Conservation (phyloP, 2,113 vertebrate genomes). For the Eolophus roseicapilla region DNA sequence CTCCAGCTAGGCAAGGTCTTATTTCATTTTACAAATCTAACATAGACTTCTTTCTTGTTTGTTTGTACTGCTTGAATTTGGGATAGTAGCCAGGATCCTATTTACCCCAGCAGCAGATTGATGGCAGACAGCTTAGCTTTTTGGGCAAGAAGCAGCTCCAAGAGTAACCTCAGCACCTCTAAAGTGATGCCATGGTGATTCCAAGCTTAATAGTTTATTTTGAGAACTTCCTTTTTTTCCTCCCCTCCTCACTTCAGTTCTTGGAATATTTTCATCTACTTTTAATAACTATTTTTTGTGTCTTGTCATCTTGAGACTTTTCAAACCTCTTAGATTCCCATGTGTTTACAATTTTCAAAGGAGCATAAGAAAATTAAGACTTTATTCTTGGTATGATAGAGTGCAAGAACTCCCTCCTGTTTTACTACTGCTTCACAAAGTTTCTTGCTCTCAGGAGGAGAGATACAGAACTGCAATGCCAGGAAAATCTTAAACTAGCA, state of each 20-base stretch:
- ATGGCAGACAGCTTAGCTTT: background rate
- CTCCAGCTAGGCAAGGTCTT: background rate
- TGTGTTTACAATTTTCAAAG: background rate
- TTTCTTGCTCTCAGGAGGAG: background rate
- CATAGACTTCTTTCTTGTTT: background rate
- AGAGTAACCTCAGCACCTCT: background rate
- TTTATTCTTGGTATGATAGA: background rate
- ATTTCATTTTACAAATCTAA: constrained; percentile 25
- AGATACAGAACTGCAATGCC: background rate
- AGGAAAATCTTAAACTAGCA: background rate
- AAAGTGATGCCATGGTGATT: background rate
- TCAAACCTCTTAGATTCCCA: background rate
- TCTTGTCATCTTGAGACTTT: background rate
- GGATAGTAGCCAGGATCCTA: constrained; percentile 8
- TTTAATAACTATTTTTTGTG: background rate
- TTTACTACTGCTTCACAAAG: background rate
- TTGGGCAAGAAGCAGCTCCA: background rate
- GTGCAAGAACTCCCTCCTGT: background rate
- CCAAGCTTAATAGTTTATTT: background rate
- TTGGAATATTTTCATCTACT: background rate
- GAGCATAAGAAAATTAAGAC: background rate
- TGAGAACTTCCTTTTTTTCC: background rate
- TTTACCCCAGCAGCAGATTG: constrained; percentile 13
- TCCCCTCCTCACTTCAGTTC: background rate
- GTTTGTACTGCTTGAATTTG: constrained; percentile 9